Conservation (phyloP, 1,140 invertebrate species). For the Mizuhopecten yessoensis region DNA sequence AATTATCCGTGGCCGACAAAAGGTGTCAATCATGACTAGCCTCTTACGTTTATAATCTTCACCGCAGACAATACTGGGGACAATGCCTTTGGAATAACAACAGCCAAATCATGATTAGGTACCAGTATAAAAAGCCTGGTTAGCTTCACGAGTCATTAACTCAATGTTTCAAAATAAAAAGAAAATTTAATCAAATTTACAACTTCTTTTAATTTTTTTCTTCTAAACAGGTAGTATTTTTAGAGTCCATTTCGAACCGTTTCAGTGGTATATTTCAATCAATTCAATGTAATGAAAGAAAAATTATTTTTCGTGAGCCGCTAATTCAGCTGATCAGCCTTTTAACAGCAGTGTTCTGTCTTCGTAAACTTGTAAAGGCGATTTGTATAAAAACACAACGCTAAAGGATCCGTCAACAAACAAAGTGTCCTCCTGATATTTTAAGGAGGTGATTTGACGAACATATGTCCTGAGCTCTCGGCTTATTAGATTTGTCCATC, state of each 20-base stretch:
- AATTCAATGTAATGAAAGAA: neutral
- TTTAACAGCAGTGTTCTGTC: no score
- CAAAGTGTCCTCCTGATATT: neutral
- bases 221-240: no score
- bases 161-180: neutral
- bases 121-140: neutral
- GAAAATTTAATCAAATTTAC: neutral
- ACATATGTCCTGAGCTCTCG: no score
- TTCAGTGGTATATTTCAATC: no score
- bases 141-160: neutral
- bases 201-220: neutral
- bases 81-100: neutral
- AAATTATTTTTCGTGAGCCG: neutral
- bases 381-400: neutral
- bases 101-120: neutral
- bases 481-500: neutral
- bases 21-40: slow-evolving; percentile 25
- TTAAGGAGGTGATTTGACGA: neutral
- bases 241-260: no score
- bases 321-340: neutral
- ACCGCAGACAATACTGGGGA: neutral
- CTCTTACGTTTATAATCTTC: neutral
- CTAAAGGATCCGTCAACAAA: slow-evolving; percentile 19
- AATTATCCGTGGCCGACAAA: neutral
- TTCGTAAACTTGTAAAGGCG: neutral